These are phyloP conservation scores for Melozone crissalis DNA, from an alignment of 2,113 vertebrate genomes.

Conservation along the genomic window DNA sequence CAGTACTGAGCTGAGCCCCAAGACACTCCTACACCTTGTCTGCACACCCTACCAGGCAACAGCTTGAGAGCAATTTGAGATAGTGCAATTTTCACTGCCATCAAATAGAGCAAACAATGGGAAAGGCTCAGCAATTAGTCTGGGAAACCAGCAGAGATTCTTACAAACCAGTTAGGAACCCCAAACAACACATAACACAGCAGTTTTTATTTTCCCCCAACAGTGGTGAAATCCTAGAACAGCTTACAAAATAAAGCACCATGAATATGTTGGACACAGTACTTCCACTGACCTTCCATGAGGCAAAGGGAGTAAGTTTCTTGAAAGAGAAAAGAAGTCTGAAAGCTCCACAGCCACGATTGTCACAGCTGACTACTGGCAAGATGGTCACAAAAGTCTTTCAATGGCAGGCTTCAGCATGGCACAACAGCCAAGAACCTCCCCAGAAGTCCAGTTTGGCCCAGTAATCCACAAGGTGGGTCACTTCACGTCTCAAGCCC, in stretches of 20 bases:
- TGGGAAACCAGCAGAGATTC: neutral
- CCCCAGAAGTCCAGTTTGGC: constrained; percentile 56
- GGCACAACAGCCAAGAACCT: constrained; percentile 38
- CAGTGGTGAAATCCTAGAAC: neutral
- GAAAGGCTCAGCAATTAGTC: neutral
- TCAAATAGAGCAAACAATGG: neutral
- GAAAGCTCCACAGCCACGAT: constrained; percentile 63
- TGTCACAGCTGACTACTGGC: constrained; percentile 66
- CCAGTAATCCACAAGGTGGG: constrained; percentile 54
- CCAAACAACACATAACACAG: neutral
- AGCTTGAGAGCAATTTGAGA: neutral
- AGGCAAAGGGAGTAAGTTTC: constrained; percentile 13
- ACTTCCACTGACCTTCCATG: constrained; percentile 66
- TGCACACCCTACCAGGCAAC: neutral
- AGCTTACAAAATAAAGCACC: neutral
- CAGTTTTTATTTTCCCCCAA: neutral
- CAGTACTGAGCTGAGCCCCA: neutral
- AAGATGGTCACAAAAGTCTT: constrained; percentile 47
- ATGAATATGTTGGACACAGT: neutral
- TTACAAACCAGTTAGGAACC: neutral
- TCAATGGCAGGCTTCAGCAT: constrained; percentile 10
- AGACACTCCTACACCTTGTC: neutral
- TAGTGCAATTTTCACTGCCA: neutral
- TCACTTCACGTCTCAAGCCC: neutral
- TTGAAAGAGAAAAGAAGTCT: constrained; percentile 48